Evolutionary conservation across 2,888 invertebrate genomes (phyloP), one percentile per base, ranked within the genome.

Genomic region (Macrophya annulata): DNA sequence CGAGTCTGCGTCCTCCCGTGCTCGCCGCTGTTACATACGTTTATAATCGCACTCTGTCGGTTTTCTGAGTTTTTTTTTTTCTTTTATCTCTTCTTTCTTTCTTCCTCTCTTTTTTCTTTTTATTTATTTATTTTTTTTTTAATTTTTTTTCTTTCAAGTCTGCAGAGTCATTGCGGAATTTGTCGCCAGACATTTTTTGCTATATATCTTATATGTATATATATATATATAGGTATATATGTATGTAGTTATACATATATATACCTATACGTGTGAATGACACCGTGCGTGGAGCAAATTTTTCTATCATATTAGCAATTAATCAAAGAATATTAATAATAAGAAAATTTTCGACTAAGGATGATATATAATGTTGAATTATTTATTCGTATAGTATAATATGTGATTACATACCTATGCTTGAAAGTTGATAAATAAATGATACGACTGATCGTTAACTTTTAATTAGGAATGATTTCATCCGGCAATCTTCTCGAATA

Each of bases 381-480:
- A 62, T 25, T 12, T 25, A 62, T 62, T 62, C 62, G 25, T 25
- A 62, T n/a, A n/a, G n/a, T n/a, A n/a, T n/a, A n/a, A n/a, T 48
- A 48, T 48, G 48, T 48, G 12, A 25, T 21, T 62, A 62, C 12
- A 62, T 3, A 25, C 62, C 62, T 68, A 48, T 48, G 68, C 68
- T 37, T 68, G 37, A 68, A 37, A 12, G 17, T 25, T 68, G 68
- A 37, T 31, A 68, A 68, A 68, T 68, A 37, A 68, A 68, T 37
- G 68, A 68, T 15, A 68, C 68, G 37, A 37, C 6, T 12, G 68
- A 68, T 68, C 68, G 68, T 68, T 68, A 68, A 68, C 37, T 68
- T 68, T 68, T 25, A 68, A 68, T 12, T 68, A 68, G 31, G 37
- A 68, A 68, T 68, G 68, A 68, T 68, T 68, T 68, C 68, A 68